A percentile compares a stretch with the other conserved stretches of the same genome.
Conservation (phyloP, 2,113 vertebrate species). For the Mustela nigripes region DNA sequence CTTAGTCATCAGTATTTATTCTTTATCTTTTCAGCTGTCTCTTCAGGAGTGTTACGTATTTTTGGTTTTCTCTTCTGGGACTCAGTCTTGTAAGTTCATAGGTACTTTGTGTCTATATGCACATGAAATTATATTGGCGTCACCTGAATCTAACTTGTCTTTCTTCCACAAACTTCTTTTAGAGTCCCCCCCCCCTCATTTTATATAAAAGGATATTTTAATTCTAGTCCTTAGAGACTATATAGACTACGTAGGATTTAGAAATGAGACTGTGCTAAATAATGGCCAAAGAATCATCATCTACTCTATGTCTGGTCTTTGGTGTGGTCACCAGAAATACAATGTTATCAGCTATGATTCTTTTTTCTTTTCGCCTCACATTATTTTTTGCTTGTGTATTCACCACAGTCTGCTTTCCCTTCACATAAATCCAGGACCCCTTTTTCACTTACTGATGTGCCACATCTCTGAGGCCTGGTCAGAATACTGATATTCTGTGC, state of each 20-base stretch:
- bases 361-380: background rate
- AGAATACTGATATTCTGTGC: background rate
- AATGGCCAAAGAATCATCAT: background rate
- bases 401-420: background rate
- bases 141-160: background rate
- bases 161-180: background rate
- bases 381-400: background rate
- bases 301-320: background rate
- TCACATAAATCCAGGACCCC: background rate
- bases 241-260: background rate
- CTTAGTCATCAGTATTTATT: background rate
- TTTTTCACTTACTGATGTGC: background rate
- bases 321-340: background rate
- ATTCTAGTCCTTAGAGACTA: background rate
- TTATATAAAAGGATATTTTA: background rate
- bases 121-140: background rate
- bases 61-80: slow-evolving; percentile 25
- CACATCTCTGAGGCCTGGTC: background rate
- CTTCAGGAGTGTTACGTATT: background rate
- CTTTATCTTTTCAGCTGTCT: background rate
- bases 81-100: background rate
- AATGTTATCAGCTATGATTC: background rate
- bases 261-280: background rate
- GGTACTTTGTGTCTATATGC: background rate
- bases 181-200: background rate